Base-by-base conservation (phyloP, 2,113 vertebrate species). In the Eurystomus gularis region DNA sequence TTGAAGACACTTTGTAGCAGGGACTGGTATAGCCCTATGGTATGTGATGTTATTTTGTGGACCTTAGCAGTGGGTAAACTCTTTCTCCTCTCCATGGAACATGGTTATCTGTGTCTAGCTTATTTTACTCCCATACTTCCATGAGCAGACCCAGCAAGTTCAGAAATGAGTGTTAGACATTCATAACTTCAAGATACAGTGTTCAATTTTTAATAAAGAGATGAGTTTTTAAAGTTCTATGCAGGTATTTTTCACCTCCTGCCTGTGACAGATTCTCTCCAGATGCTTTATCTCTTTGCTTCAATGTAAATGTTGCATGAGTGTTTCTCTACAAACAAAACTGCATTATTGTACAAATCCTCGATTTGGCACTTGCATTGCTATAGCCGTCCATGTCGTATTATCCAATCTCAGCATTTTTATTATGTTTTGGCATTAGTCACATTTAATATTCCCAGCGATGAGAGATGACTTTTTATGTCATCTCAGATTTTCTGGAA, bases 261-360 rank as follows among this genome's bases (percentile, higher is more conserved):
- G 73, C 64, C 71, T 91, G 23, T 82, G 96, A 66, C 87, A 97
- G 64, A 86, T 94, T 97, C 82, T 85, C 17, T 90, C 84, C 75
- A 93, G 83, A 88, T 96, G 66, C 93, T 96, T 96, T 78, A 29
- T 94, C 66, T 73, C 92, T 96, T 86, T 97, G 73, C 48, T 75
- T 51, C 17, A 85, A 7, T 90, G 88, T 55, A 97, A 96, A 88
- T 60, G 79, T 88, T 96, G 66, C 87, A 91, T n/a, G 42, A 42
- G 42, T 42, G 14, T 91, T 89, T 96, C 85, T 95, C 60, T 42
- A 82, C 58, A 69, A 91, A 86, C 62, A 12, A 94, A 97, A 85
- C 37, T 15, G n/a, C 83, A 61, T 44, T 96, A 62, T 86, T 93
- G 88, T 96, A 86, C 82, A 97, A 92, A 91, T 94, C 92, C 94